These are phyloP conservation scores for Cheilosia scutellata DNA, from an alignment of 2,888 invertebrate species.

Conservation along the genomic window DNA sequence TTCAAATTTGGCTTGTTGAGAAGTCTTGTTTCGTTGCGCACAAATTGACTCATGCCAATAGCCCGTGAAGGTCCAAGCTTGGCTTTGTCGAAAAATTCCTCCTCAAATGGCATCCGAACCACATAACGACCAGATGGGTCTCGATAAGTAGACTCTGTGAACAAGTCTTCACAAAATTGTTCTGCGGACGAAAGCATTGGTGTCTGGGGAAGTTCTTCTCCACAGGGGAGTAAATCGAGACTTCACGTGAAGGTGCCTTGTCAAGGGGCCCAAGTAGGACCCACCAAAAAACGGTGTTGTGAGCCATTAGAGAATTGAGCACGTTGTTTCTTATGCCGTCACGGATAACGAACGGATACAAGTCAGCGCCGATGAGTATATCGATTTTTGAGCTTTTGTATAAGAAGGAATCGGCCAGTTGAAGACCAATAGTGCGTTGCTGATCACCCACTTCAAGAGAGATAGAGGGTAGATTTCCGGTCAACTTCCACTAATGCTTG, in stretches of 20 bases:
- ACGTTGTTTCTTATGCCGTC: conserved; percentile 1
- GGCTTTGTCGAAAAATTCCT: neutral
- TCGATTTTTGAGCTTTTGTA: neutral
- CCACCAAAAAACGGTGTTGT: conserved; percentile 25
- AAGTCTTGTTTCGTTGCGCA: neutral
- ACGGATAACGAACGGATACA: conserved; percentile 2
- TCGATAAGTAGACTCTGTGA: neutral
- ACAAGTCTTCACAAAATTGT: neutral
- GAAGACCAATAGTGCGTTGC: neutral
- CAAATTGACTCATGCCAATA: conserved; percentile 8
- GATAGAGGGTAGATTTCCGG: neutral
- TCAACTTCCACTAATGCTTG: neutral
- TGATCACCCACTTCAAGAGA: neutral
- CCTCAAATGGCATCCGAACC: neutral
- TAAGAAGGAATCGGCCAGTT: too few relatives aligned
- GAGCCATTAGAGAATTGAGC: conserved; percentile 5
- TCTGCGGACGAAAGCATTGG: neutral
- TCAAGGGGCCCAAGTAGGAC: neutral
- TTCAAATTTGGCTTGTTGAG: neutral
- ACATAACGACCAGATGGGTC: neutral
- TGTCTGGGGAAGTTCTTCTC: neutral
- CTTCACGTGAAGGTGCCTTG: neutral
- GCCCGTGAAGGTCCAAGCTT: neutral
- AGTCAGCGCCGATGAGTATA: conserved; percentile 5
- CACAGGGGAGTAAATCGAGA: neutral